Evolutionary conservation across 2,113 vertebrate species (phyloP).

Genomic region (Cisticola juncidis): DNA sequence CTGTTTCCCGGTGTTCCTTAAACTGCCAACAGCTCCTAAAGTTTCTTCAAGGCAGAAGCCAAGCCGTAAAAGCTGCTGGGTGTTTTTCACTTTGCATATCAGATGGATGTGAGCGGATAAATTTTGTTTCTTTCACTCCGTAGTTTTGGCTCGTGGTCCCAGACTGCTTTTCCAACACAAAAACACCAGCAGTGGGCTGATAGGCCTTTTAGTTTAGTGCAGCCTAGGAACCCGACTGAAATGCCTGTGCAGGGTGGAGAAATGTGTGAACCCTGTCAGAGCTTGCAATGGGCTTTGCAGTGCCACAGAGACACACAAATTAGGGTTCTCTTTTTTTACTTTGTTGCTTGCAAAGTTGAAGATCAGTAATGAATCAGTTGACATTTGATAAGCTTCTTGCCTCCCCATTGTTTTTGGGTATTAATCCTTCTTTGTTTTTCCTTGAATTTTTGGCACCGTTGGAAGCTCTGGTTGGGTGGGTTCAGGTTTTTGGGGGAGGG

Average conservation of each 20-base stretch:
- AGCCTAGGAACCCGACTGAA: background rate
- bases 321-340: background rate
- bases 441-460: background rate
- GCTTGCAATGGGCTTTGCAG: background rate
- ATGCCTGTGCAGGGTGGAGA: background rate
- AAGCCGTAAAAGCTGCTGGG: background rate
- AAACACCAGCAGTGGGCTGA: background rate
- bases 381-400: background rate
- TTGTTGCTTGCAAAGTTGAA: background rate
- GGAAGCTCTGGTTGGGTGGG: background rate
- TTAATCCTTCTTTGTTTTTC: slow-evolving; percentile 9
- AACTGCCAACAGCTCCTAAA: background rate
- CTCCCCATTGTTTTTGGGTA: background rate
- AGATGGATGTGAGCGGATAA: background rate
- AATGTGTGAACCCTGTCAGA: background rate
- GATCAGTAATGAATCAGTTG: background rate
- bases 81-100: background rate
- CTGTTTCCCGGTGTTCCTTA: background rate
- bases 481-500: background rate
- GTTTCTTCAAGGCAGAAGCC: background rate
- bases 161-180: background rate
- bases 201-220: background rate
- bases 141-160: background rate
- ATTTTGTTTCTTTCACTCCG: background rate
- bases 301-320: background rate